phyloP scores from a whole-genome alignment of 2,797 vertebrate genomes.

The Scomberomorus guttatus region DNA sequence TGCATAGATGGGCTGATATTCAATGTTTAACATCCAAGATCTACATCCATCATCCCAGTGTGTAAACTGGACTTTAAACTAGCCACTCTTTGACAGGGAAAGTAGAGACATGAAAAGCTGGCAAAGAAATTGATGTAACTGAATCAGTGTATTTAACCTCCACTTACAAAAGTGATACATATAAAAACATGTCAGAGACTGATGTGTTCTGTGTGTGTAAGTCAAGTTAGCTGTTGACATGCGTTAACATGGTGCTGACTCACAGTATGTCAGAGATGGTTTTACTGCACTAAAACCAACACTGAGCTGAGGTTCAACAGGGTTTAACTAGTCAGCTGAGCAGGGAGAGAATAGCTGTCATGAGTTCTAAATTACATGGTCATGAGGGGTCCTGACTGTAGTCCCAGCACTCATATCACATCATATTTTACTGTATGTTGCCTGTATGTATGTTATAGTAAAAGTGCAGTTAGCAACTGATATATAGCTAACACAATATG shows the following conservation, averaged over 20 bases:
- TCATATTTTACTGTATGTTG: neutral
- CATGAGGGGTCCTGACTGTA: neutral
- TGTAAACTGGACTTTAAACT: neutral
- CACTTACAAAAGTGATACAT: neutral
- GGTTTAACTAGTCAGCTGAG: constrained; percentile 23
- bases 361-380: constrained; percentile 46
- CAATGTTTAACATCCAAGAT: neutral
- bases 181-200: neutral
- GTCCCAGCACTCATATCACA: neutral
- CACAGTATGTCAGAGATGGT: neutral
- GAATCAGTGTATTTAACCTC: no score
- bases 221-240: neutral
- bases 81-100: neutral
- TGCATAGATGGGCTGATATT: neutral
- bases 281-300: neutral
- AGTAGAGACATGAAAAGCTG: neutral
- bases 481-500: neutral
- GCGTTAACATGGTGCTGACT: neutral
- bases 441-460: neutral
- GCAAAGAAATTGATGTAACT: no score
- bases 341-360: constrained; percentile 19
- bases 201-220: neutral
- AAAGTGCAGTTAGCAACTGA: neutral
- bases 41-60: neutral
- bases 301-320: neutral